A percentile compares a stretch with the other conserved stretches of the same genome.
These are phyloP conservation scores for Nineta flava DNA, from an alignment of 2,888 invertebrate genomes.

Conservation along the genomic window DNA sequence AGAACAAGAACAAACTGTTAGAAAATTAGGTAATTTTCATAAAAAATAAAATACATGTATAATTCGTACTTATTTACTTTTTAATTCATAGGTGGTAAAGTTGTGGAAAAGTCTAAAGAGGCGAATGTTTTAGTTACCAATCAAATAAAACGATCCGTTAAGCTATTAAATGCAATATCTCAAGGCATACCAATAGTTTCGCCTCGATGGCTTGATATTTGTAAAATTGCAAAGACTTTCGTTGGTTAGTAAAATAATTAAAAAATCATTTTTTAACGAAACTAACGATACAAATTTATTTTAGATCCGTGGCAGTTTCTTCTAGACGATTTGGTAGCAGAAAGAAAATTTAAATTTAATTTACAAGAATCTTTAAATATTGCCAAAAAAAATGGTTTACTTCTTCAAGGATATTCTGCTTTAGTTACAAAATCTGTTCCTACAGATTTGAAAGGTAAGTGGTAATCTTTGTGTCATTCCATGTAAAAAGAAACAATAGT, in stretches of 20 bases:
- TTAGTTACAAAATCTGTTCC: slow-evolving; percentile 19
- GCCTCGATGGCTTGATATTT: slow-evolving; percentile 22
- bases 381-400: slow-evolving; percentile 16
- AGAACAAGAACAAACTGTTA: neutral
- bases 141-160: slow-evolving; percentile 38
- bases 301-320: slow-evolving; percentile 41
- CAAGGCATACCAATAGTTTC: slow-evolving; percentile 41
- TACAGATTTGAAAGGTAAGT: slow-evolving; percentile 23
- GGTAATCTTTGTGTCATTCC: neutral
- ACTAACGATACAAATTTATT: neutral
- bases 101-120: slow-evolving; percentile 31
- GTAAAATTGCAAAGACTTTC: slow-evolving; percentile 21
- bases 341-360: slow-evolving; percentile 33
- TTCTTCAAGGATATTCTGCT: slow-evolving; percentile 19
- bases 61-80: neutral
- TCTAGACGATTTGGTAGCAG: slow-evolving; percentile 31
- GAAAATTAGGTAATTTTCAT: neutral
- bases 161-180: slow-evolving; percentile 40
- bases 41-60: no score
- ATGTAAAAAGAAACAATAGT: neutral
- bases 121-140: slow-evolving; percentile 37
- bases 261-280: slow-evolving; percentile 6
- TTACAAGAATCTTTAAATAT: slow-evolving; percentile 21
- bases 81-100: slow-evolving; percentile 30
- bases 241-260: slow-evolving; percentile 17